phyloP scores from a whole-genome alignment of 2,797 vertebrate genomes.

The Orestias chungarensis region DNA sequence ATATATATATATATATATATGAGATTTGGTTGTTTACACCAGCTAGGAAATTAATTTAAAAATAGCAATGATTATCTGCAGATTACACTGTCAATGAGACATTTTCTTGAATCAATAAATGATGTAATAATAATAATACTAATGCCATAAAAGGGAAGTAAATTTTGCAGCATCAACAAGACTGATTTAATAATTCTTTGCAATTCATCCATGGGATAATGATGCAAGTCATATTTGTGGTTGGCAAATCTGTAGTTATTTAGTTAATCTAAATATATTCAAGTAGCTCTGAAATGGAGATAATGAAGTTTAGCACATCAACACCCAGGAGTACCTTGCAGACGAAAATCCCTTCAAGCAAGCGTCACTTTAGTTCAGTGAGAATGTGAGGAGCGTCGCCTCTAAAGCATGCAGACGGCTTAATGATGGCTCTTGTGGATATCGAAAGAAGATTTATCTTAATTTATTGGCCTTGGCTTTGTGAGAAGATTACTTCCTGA shows the following conservation, averaged over 20 bases:
- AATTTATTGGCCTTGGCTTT: slow-evolving; percentile 34
- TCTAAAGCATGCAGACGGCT: slow-evolving; percentile 7
- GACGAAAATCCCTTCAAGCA: slow-evolving; percentile 1
- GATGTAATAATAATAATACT: not conserved
- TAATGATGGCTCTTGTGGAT: slow-evolving; percentile 33
- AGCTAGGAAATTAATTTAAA: not conserved
- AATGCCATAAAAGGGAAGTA: not conserved
- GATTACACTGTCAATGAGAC: not conserved
- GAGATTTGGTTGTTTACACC: too few species aligned
- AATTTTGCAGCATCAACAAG: not conserved
- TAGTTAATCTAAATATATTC: slow-evolving; percentile 46
- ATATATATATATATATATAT: too few species aligned
- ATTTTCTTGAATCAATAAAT: not conserved
- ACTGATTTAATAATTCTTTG: slow-evolving; percentile 28
- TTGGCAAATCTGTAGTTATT: slow-evolving; percentile 7
- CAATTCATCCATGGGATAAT: slow-evolving; percentile 42
- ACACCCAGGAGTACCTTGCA: slow-evolving; percentile 14
- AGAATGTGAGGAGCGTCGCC: slow-evolving; percentile 22
- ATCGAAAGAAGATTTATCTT: slow-evolving; percentile 42
- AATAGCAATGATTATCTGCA: too few species aligned
- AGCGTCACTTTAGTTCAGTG: slow-evolving; percentile 1
- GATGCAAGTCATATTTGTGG: slow-evolving; percentile 39
- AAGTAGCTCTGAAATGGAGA: slow-evolving; percentile 20
- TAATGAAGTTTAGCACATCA: slow-evolving; percentile 9
- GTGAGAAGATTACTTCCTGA: slow-evolving; percentile 36